Percentiles rank a stretch among this genome's conserved stretches.
Conservation (phyloP, 2,797 vertebrate species). For the Poeciliopsis infans region DNA sequence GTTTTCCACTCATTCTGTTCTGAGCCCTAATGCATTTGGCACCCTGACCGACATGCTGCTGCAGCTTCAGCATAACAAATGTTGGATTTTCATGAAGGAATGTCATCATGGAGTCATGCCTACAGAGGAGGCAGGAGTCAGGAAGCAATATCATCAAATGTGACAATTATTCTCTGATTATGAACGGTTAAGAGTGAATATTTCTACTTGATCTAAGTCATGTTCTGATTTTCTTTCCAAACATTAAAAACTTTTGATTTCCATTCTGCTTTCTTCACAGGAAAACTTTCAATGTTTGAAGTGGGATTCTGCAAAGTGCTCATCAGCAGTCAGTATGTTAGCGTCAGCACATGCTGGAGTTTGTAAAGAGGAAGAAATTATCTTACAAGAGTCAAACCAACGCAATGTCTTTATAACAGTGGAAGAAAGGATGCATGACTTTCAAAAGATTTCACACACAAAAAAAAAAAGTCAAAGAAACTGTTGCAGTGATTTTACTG, state of each 20-base stretch:
- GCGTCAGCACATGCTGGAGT: neutral
- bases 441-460: neutral
- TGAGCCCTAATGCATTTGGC: constrained; percentile 74
- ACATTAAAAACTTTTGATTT: neutral
- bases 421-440: neutral
- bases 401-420: neutral
- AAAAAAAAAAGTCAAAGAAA: too few relatives aligned
- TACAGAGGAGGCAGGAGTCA: constrained; percentile 26
- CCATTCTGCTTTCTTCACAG: neutral
- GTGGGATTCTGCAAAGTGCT: neutral
- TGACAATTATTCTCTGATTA: constrained; percentile 36
- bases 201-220: neutral
- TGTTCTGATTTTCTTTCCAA: neutral
- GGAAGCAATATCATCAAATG: constrained; percentile 33
- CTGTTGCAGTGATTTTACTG: too few relatives aligned
- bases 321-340: constrained; percentile 1
- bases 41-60: constrained; percentile 67
- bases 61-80: constrained; percentile 71
- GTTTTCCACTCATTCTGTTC: constrained; percentile 58
- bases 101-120: constrained; percentile 37
- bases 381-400: neutral
- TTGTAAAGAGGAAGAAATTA: neutral
- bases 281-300: neutral
- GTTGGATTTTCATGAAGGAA: constrained; percentile 57
- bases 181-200: constrained; percentile 14